Base-by-base conservation (phyloP, 1,140 invertebrate species). In the Cardiocondyla obscurior region DNA sequence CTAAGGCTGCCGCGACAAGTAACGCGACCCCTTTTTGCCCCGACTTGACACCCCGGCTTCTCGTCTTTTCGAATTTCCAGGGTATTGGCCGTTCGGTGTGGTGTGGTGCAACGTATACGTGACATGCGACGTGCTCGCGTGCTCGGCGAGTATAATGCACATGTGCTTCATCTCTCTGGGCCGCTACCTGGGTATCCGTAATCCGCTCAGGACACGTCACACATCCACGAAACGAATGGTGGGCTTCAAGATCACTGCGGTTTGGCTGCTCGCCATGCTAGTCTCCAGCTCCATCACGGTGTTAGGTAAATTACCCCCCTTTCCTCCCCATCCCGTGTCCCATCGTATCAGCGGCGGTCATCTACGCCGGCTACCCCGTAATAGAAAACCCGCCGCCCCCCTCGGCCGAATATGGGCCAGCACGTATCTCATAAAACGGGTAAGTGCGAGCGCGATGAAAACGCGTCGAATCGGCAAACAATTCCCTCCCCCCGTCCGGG, bases 101-200 rank as follows among this genome's bases (percentile, higher is more conserved):
- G 95, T 96, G 49, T 97, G 98, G 96, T 99, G 98, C 94, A 98
- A 98, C 92, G 95, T 99, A 44, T 99, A 99, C 95, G 97, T 98
- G 62, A 98, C 98, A 2, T 98, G 97, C 85, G 98, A 99, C 93
- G 98, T 99, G n/a, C 94, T 99, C 39, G 97, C 98, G 69, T 99
- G 98, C 91, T 98, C 97, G 0, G 97, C 98, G 7, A 98, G 97
- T 89, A 99, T 99, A 91, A 97, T 99, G 96, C 98, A 99, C 95
- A 99, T 99, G 98, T 98, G 98, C 92, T 98, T 98, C 94, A 99
- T 99, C 92, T 98, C 97, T 46, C 95, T 99, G 84, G 98, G 98
- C 82, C 96, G 98, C 88, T 99, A 98, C 93, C 93, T 99, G 79
- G 98, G 98, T 53, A 99, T 99, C 79, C 95, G 97, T 42, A 98